Base-by-base conservation (phyloP, 2,797 vertebrate species). In the Sebastes cheni region DNA sequence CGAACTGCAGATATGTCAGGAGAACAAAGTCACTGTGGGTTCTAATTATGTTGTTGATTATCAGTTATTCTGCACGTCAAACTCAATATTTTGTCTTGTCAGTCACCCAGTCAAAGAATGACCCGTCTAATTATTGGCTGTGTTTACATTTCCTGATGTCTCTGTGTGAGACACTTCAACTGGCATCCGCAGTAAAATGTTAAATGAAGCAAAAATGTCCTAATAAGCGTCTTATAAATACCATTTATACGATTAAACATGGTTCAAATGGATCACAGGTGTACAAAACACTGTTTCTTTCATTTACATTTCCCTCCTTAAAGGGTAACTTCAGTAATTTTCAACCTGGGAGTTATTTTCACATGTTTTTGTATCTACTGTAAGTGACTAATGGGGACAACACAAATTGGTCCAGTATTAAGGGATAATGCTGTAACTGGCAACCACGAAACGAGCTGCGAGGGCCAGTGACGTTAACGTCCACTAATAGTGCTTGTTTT, bases 21-120 rank as follows among this genome's bases (percentile, higher is more conserved):
- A 64, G 46, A 85, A 79, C 71, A 62, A 75, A 86, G 79, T 81
- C 78, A 65, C 56, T 64, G 66, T 23, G 6, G 23, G 30, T 55
- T 72, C 81, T 88, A 77, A 91, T 92, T 89, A 88, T 82, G 79
- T 29, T 61, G 66, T 2, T 90, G 82, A 88, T 90, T 79, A 92
- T 86, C 65, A 81, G 81, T 79, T 84, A 82, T 80, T 89, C 70
- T 56, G 74, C 66, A 62, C 55, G 85, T 90, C 91, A 91, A 72
- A 78, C 71, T 73, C 73, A 71, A 91, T 90, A 67, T 62, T 52
- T 39, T 67, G 46, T 71, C 67, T 74, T 87, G 89, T 90, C 90
- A 89, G 84, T 92, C 86, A 91, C 14, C 66, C 66, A 67, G 74
- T 84, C 75, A 81, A 69, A 85, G 56, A 84, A 77, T 72, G 50